Base-by-base conservation (phyloP, 2,797 vertebrate genomes). In the Ptychobarbus kaznakovi region DNA sequence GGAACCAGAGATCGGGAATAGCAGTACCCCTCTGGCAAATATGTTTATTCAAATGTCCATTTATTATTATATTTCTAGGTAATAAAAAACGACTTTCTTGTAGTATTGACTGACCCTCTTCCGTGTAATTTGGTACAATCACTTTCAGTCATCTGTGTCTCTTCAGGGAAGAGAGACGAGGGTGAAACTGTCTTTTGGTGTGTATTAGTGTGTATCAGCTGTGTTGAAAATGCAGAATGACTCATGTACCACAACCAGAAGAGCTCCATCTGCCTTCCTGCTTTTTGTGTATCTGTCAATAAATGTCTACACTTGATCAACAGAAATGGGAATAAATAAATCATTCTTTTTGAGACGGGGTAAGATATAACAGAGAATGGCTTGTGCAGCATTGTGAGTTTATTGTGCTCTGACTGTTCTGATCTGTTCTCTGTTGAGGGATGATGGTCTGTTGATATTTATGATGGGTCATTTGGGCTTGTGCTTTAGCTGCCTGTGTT, bases 381-480 rank as follows among this genome's bases (percentile, higher is more conserved):
- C n/a, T 22, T 40, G 46, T 53, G 70, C 35, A 35, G 13, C 32
- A 28, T 42, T 56, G 13, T 46, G 56, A 4, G 28, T 42, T n/a
- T 58, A 18, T 81, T 56, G 20, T 80, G 38, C 42, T 72, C 28
- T 42, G 8, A 5, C 68, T 85, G 20, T 51, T 13, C 51, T 72
- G 40, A 80, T 25, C 35, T 35, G 58, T 56, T 58, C 9, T 66
- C 46, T 80, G 20, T 51, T 35, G 40, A 66, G 53, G 38, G 69
- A 75, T 81, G 86, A 81, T 75, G 68, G 49, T 80, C 65, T 81
- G 58, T 82, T 88, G 78, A 61, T 77, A 74, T 89, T 87, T 75
- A 35, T 87, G 66, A 63, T 44, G 63, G 83, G 68, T 83, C 70
- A 69, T 80, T 69, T 40, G 70, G 56, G 68, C 40, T 40, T 44